Conservation (phyloP, 2,113 vertebrate species). For the Pristiophorus japonicus region DNA sequence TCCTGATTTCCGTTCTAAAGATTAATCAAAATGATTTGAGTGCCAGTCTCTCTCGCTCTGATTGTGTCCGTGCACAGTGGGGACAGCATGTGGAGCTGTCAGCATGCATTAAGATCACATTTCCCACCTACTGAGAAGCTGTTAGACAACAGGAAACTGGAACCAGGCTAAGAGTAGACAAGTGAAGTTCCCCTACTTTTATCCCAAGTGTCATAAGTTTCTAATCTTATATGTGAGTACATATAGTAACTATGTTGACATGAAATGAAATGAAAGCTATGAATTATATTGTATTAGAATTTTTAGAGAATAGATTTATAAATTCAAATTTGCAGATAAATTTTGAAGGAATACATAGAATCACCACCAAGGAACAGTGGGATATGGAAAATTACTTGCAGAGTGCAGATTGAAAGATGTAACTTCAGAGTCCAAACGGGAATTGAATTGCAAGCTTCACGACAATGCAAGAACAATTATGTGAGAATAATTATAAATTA, state of each 20-base stretch:
- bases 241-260: not conserved
- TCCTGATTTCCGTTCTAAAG: not conserved
- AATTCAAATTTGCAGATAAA: not conserved
- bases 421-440: not conserved
- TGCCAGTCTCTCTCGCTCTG: not conserved
- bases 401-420: not conserved
- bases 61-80: not conserved
- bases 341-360: not conserved
- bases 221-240: not conserved
- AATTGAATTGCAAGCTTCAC: not conserved
- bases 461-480: not conserved
- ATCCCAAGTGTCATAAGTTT: not conserved
- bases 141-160: not conserved
- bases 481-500: not conserved
- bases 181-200: not conserved
- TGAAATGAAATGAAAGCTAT: not conserved
- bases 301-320: not conserved
- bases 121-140: constrained; percentile 12
- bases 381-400: not conserved
- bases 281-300: not conserved
- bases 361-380: not conserved
- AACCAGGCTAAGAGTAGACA: not conserved
- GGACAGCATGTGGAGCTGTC: not conserved
- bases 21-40: not conserved
- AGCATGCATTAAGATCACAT: not conserved